These are phyloP conservation scores for Porites lutea DNA, from an alignment of 64 coral and sea anemone species.

Conservation along the genomic window DNA sequence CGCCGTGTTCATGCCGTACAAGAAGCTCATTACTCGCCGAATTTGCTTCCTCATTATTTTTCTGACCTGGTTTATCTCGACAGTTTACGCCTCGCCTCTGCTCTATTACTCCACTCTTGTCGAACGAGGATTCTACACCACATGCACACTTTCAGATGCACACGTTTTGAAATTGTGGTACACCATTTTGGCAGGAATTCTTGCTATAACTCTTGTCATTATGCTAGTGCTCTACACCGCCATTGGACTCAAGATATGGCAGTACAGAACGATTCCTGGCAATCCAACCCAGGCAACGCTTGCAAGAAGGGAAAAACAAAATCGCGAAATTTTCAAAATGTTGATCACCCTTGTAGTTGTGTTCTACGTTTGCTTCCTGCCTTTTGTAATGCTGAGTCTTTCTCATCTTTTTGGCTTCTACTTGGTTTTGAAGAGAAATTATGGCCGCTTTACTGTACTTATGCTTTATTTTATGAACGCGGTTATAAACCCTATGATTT, in stretches of 20 bases:
- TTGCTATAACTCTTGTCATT: background rate
- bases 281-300: background rate
- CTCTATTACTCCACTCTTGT: background rate
- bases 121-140: background rate
- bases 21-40: background rate
- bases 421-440: background rate
- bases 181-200: constrained; percentile 11
- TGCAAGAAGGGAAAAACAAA: background rate
- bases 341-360: constrained; percentile 9
- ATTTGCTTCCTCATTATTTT: constrained; percentile 19
- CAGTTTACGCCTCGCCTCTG: background rate
- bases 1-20: background rate
- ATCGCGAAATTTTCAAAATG: constrained; percentile 26
- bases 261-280: background rate
- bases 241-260: constrained; percentile 28
- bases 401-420: constrained; percentile 14
- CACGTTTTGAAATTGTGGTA: constrained; percentile 1
- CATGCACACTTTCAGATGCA: background rate
- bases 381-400: background rate
- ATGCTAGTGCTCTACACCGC: constrained; percentile 32
- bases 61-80: background rate
- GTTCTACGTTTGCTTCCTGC: constrained; percentile 13
- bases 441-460: background rate
- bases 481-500: constrained; percentile 20
- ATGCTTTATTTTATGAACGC: constrained; percentile 2